A percentile compares a stretch with the other conserved stretches of the same genome.
Evolutionary conservation across 2,888 invertebrate species (phyloP).

Genomic region (Sminthurides aquaticus): DNA sequence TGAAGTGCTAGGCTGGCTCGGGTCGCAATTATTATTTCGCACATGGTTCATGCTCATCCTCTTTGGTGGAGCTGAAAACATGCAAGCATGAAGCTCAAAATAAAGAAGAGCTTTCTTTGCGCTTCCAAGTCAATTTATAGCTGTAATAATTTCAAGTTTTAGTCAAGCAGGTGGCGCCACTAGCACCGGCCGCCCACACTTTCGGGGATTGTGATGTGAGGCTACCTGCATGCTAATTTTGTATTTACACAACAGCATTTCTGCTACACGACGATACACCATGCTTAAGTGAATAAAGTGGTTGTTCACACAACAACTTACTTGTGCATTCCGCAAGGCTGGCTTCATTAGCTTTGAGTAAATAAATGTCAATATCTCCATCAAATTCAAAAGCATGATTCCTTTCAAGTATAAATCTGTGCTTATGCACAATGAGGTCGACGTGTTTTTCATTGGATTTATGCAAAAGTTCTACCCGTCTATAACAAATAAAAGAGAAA

Average conservation of each 20-base stretch:
- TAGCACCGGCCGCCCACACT: too few relatives aligned
- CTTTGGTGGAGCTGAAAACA: conserved; percentile 16
- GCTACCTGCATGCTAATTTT: too few relatives aligned
- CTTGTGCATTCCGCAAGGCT: conserved; percentile 17
- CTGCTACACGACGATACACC: too few relatives aligned
- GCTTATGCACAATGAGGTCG: conserved; percentile 15
- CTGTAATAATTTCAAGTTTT: background rate
- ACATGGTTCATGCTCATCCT: conserved; percentile 18
- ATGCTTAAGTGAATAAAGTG: too few relatives aligned
- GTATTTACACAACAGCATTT: too few relatives aligned
- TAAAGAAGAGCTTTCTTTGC: too few relatives aligned
- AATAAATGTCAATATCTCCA: conserved; percentile 15
- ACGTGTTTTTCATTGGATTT: conserved; percentile 15
- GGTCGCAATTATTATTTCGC: conserved; percentile 12
- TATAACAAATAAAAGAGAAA: background rate
- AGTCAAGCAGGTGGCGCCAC: background rate
- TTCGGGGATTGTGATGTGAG: too few relatives aligned
- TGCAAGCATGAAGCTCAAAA: conserved; percentile 3
- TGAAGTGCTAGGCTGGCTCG: conserved; percentile 11
- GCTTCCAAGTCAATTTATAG: background rate
- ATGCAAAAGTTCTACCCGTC: conserved; percentile 16
- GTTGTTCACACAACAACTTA: too few relatives aligned
- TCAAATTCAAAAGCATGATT: conserved; percentile 18
- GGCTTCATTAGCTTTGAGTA: conserved; percentile 17
- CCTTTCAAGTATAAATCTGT: conserved; percentile 12